Conservation (phyloP, 2,113 vertebrate species). For the Leucosticte australis region DNA sequence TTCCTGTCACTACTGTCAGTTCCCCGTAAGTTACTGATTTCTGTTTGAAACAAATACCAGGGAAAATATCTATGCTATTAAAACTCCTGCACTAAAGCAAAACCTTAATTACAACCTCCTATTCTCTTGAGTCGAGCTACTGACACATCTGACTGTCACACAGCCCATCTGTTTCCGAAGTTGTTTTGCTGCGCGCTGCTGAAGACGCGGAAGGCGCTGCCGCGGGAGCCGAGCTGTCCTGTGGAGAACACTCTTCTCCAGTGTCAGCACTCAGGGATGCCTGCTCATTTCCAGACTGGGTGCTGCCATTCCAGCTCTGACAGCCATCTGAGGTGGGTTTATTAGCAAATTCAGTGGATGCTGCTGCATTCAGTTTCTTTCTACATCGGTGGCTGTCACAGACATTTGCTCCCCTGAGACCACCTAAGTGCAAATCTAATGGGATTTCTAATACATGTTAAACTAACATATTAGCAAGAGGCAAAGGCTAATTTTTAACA, state of each 20-base stretch:
- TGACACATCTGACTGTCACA: constrained; percentile 5
- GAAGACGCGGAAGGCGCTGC: neutral
- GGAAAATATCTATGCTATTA: neutral
- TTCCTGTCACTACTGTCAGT: neutral
- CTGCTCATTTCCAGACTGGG: neutral
- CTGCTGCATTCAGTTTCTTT: neutral
- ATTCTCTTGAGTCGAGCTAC: neutral
- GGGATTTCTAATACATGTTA: neutral
- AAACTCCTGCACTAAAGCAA: neutral
- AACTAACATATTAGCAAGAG: neutral
- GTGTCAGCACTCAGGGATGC: neutral
- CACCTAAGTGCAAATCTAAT: neutral
- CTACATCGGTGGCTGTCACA: neutral
- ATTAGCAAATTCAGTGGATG: neutral
- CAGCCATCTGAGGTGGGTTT: neutral
- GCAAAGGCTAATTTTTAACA: neutral
- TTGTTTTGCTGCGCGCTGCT: neutral
- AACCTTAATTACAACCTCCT: constrained; percentile 15
- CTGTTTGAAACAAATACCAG: constrained; percentile 17
- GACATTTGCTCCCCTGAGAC: neutral
- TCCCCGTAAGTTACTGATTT: neutral
- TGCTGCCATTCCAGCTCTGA: neutral
- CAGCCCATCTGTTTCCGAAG: neutral
- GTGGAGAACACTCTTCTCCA: neutral
- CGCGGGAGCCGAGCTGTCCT: neutral